Percentiles rank a stretch among this genome's conserved stretches.
Evolutionary conservation across 2,888 invertebrate species (phyloP).

Genomic region (Brachylomia viminalis): DNA sequence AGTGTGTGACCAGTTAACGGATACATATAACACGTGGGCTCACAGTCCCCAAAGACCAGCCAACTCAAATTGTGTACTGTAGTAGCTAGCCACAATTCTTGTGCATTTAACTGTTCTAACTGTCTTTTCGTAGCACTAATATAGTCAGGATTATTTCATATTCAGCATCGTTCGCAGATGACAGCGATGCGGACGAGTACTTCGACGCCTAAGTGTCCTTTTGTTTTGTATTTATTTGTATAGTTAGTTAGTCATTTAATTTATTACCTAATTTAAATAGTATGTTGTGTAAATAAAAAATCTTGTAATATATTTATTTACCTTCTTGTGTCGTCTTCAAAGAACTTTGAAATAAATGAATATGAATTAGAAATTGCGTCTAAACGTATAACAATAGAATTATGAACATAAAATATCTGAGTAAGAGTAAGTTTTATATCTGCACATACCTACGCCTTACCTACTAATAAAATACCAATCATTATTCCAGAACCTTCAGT

Average conservation of each 20-base stretch:
- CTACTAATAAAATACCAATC: conserved; percentile 17
- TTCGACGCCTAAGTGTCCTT: no score
- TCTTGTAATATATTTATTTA: neutral
- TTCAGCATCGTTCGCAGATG: neutral
- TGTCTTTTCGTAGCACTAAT: neutral
- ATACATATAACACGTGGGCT: conserved; percentile 27
- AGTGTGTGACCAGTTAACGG: conserved; percentile 26
- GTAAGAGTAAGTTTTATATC: neutral
- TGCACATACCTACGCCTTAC: neutral
- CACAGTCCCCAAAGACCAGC: neutral
- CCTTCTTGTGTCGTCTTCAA: neutral
- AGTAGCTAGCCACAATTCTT: neutral
- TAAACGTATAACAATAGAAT: neutral
- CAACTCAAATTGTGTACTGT: neutral
- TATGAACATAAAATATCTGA: neutral
- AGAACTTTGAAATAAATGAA: neutral
- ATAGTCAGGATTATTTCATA: conserved; percentile 1
- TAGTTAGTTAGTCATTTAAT: no score
- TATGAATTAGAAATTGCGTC: neutral
- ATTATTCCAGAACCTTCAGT: conserved; percentile 45
- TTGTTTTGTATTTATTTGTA: no score
- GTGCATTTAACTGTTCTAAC: neutral
- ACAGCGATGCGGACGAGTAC: no score
- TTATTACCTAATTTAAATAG: no score
- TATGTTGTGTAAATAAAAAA: no score